Evolutionary conservation across 1,140 invertebrate species (phyloP).

Genomic region (Drosophila repleta): DNA sequence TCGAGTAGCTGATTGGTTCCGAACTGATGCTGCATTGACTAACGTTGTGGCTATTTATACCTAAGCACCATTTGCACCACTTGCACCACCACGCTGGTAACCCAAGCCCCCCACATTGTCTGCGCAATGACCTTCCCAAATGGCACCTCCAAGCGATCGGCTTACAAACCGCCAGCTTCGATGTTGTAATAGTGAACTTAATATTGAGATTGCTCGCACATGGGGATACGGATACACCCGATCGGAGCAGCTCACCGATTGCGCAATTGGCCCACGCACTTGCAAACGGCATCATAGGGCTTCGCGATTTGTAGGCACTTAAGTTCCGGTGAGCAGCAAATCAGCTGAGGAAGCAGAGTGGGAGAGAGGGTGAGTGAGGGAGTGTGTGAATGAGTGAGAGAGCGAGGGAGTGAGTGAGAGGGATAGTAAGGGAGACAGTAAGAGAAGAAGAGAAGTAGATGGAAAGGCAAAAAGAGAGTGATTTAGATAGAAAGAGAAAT

Average conservation of each 20-base stretch:
- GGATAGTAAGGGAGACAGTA: too few relatives aligned
- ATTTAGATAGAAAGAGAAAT: too few relatives aligned
- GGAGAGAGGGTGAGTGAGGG: too few relatives aligned
- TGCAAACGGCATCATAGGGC: constrained; percentile 34
- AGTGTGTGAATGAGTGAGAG: too few relatives aligned
- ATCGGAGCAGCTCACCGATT: constrained; percentile 29
- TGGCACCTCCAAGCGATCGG: constrained; percentile 27
- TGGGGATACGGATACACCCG: constrained; percentile 33
- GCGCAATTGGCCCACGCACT: constrained; percentile 54
- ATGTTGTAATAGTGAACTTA: constrained; percentile 77
- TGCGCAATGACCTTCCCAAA: constrained; percentile 76
- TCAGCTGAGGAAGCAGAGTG: not conserved
- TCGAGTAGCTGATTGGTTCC: constrained; percentile 9
- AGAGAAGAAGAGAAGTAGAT: too few relatives aligned
- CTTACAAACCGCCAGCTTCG: constrained; percentile 38
- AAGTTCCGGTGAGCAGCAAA: constrained; percentile 23
- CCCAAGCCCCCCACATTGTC: constrained; percentile 41
- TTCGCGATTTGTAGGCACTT: constrained; percentile 15
- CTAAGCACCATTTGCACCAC: constrained; percentile 23
- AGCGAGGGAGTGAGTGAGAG: too few relatives aligned
- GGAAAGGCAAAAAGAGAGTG: too few relatives aligned
- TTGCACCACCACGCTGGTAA: constrained; percentile 43
- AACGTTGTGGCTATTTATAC: constrained; percentile 56
- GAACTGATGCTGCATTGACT: constrained; percentile 60
- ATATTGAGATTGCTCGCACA: constrained; percentile 63